Percentiles rank a stretch among this genome's conserved stretches.
These are phyloP conservation scores for Lathamus discolor DNA, from an alignment of 2,113 vertebrate species.

Conservation along the genomic window DNA sequence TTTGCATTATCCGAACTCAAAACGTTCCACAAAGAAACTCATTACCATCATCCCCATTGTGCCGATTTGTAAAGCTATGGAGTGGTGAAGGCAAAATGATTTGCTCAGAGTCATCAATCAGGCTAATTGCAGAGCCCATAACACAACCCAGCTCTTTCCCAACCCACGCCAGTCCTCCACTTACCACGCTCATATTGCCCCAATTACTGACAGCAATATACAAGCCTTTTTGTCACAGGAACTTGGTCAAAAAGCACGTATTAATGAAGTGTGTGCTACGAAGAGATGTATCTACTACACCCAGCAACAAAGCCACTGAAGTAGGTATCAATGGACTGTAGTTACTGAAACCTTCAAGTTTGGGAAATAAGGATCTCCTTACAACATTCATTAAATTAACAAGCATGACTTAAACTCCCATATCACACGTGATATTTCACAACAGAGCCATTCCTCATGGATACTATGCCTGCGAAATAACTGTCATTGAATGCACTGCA, in stretches of 20 bases:
- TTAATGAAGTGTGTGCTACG: not conserved
- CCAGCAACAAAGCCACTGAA: not conserved
- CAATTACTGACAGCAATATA: not conserved
- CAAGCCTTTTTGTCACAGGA: not conserved
- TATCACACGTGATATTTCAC: not conserved
- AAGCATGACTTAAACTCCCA: not conserved
- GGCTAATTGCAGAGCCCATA: slow-evolving; percentile 11
- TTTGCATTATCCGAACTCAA: not conserved
- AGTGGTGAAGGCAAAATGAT: not conserved
- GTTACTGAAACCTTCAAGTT: not conserved
- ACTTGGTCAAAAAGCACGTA: not conserved
- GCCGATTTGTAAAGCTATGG: not conserved
- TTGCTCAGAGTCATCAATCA: slow-evolving; percentile 17
- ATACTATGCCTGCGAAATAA: not conserved
- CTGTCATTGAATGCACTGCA: not conserved
- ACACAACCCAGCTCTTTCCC: not conserved
- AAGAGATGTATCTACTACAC: not conserved
- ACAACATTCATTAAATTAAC: slow-evolving; percentile 22
- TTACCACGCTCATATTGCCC: not conserved
- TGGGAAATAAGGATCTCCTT: not conserved
- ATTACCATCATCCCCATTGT: not conserved
- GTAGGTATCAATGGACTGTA: not conserved
- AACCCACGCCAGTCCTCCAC: not conserved
- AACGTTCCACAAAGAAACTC: not conserved
- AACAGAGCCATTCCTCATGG: not conserved